Conservation (phyloP, 1,140 invertebrate species). For the Calycopis cecrops region DNA sequence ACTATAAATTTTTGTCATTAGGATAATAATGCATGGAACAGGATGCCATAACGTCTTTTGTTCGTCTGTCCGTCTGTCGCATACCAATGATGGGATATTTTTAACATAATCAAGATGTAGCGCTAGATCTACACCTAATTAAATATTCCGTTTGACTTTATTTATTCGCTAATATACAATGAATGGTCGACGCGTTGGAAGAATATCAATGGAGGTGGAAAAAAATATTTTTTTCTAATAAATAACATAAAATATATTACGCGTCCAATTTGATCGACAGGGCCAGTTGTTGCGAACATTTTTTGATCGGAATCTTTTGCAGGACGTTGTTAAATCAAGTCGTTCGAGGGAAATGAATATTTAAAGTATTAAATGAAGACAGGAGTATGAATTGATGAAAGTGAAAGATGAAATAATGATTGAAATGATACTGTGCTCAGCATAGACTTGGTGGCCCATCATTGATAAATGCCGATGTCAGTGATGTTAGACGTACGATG, state of each 20-base stretch:
- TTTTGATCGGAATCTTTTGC: background rate
- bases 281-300: background rate
- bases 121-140: conserved; percentile 26
- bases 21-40: conserved; percentile 70
- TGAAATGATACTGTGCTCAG: no score
- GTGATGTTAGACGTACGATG: no score
- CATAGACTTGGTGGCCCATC: no score
- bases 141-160: conserved; percentile 26
- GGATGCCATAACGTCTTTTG: conserved; percentile 72
- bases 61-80: conserved; percentile 50
- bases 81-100: conserved; percentile 58
- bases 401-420: no score
- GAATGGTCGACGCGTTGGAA: background rate
- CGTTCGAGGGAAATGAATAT: conserved; percentile 4
- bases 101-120: conserved; percentile 22
- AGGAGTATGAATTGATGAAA: no score
- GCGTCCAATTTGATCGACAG: background rate
- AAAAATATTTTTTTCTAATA: conserved; percentile 8
- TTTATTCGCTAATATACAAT: conserved; percentile 30
- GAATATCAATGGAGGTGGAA: conserved; percentile 12
- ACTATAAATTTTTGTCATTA: conserved; percentile 69
- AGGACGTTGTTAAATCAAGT: conserved; percentile 10
- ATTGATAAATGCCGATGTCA: no score
- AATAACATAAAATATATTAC: conserved; percentile 8
- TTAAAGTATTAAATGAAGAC: no score